Percentiles rank a stretch among this genome's conserved stretches.
phyloP scores from a whole-genome alignment of 2,888 invertebrate genomes.

The Watsonalla binaria region DNA sequence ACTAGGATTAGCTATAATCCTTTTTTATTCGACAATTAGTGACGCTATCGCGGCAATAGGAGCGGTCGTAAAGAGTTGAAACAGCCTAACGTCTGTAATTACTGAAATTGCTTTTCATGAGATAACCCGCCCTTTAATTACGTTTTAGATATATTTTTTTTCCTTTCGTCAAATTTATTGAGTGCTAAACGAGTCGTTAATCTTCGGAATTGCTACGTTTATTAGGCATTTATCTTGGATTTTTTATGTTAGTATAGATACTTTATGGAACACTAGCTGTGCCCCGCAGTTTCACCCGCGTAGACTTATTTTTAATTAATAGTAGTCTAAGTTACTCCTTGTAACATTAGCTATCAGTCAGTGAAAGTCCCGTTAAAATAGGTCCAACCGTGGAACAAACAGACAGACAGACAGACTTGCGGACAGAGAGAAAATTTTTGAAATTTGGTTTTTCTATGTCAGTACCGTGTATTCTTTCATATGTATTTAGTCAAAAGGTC shows the following conservation, averaged over 20 bases:
- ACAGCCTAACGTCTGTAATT: slow-evolving; percentile 69
- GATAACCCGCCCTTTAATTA: slow-evolving; percentile 48
- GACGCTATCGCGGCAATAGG: slow-evolving; percentile 63
- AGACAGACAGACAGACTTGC: no score
- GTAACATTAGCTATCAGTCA: no score
- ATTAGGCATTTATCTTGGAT: not conserved
- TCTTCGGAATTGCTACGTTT: slow-evolving; percentile 17
- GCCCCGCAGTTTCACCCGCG: no score
- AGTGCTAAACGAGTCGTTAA: slow-evolving; percentile 40
- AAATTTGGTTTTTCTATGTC: no score
- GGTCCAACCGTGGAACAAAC: no score
- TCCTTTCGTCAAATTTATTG: slow-evolving; percentile 33
- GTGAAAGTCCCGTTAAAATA: no score
- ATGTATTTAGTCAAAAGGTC: no score
- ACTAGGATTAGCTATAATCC: slow-evolving; percentile 73
- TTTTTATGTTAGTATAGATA: not conserved
- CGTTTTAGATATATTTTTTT: slow-evolving; percentile 38
- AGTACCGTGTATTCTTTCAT: no score
- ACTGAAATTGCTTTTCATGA: slow-evolving; percentile 52
- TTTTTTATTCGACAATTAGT: slow-evolving; percentile 79
- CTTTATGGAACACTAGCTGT: not conserved
- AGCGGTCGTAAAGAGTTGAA: slow-evolving; percentile 75
- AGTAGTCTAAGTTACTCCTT: no score
- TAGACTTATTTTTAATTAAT: no score
- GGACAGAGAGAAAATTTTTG: no score